Percentiles rank a stretch among this genome's conserved stretches.
Evolutionary conservation across 2,888 invertebrate species (phyloP).

Genomic region (Polydrusus cervinus): DNA sequence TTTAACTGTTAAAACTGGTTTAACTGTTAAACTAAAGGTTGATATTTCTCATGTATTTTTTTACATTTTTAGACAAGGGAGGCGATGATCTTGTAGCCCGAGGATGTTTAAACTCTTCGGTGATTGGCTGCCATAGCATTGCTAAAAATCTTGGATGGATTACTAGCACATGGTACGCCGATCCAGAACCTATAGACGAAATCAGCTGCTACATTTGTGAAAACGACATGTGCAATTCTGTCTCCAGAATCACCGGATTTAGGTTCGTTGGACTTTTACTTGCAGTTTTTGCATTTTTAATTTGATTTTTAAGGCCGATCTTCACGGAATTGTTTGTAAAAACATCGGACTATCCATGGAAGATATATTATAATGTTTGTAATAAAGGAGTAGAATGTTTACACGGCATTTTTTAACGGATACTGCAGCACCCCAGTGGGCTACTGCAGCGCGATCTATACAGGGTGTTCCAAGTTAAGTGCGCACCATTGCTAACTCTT

Average conservation of each 20-base stretch:
- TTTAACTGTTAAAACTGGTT: too few relatives aligned
- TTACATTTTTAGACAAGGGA: conserved; percentile 61
- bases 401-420: too few relatives aligned
- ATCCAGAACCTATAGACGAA: conserved; percentile 56
- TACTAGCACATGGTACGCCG: conserved; percentile 52
- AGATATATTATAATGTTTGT: too few relatives aligned
- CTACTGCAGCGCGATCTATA: too few relatives aligned
- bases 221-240: conserved; percentile 66
- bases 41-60: not conserved
- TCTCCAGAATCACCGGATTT: conserved; percentile 58
- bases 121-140: conserved; percentile 62
- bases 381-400: too few relatives aligned
- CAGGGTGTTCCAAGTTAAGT: too few relatives aligned
- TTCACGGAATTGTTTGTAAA: too few relatives aligned
- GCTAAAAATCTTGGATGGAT: conserved; percentile 62
- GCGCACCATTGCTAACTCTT: too few relatives aligned
- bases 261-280: conserved; percentile 62
- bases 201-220: conserved; percentile 65
- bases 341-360: too few relatives aligned
- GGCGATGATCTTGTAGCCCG: conserved; percentile 63
- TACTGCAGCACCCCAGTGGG: too few relatives aligned
- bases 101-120: conserved; percentile 62
- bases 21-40: too few relatives aligned
- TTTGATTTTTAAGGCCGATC: too few relatives aligned
- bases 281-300: conserved; percentile 49